Percentiles rank a stretch among this genome's conserved stretches.
Conservation (phyloP, 2,888 invertebrate genomes). For the Macrosoma leucophasiata region DNA sequence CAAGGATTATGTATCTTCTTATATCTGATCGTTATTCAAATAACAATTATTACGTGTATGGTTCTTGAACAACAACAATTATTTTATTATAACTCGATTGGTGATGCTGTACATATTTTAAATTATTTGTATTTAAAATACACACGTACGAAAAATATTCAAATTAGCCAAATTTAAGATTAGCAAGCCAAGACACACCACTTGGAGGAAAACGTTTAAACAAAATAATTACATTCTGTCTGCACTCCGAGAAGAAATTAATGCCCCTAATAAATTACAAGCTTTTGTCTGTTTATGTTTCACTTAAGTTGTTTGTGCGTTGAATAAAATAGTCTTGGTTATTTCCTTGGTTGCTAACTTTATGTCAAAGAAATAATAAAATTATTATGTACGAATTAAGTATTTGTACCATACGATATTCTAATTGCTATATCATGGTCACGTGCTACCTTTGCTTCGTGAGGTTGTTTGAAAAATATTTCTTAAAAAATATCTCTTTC, state of each 20-base stretch:
- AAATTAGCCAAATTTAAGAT: no score
- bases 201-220: no score
- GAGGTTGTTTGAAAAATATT: background rate
- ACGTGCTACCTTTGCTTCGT: conserved; percentile 2
- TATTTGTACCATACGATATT: background rate
- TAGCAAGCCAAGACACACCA: no score
- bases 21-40: no score
- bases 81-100: no score
- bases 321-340: background rate
- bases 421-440: background rate
- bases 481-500: background rate
- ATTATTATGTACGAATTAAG: conserved; percentile 24
- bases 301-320: conserved; percentile 38
- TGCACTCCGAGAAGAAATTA: conserved; percentile 46
- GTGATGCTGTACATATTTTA: no score
- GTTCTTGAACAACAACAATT: no score
- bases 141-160: no score
- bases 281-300: conserved; percentile 45
- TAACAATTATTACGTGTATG: no score
- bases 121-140: no score
- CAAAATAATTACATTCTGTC: conserved; percentile 35
- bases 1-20: no score
- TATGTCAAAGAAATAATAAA: conserved; percentile 30
- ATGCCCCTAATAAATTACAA: conserved; percentile 44
- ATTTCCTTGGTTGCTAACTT: no score